Conservation (phyloP, 2,888 invertebrate species). For the Caenorhabditis panamensis region DNA sequence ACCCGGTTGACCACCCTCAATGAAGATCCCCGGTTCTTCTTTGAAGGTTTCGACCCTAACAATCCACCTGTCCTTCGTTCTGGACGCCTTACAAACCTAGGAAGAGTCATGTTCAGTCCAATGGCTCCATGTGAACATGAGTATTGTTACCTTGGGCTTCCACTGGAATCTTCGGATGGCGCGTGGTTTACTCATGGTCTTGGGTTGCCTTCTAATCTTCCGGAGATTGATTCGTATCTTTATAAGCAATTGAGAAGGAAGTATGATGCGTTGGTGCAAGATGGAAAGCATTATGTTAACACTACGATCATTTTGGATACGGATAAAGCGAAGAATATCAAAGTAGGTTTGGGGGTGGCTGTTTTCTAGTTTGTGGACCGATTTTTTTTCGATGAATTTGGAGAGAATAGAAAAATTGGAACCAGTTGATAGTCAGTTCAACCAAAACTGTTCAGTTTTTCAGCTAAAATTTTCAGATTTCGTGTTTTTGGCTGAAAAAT, state of each 20-base stretch:
- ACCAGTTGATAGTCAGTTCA: no score
- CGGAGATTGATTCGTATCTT: conserved; percentile 87
- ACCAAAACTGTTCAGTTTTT: no score
- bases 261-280: conserved; percentile 82
- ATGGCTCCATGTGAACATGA: conserved; percentile 81
- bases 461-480: no score
- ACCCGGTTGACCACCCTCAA: conserved; percentile 85
- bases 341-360: conserved; percentile 49
- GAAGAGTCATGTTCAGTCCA: conserved; percentile 68
- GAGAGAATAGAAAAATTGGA: no score
- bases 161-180: conserved; percentile 84
- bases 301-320: conserved; percentile 88
- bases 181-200: conserved; percentile 87
- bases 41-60: conserved; percentile 81
- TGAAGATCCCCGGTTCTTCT: conserved; percentile 85
- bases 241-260: conserved; percentile 84
- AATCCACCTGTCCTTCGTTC: conserved; percentile 77
- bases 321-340: conserved; percentile 85
- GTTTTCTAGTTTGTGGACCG: not conserved
- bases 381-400: no score
- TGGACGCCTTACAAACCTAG: conserved; percentile 81
- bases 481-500: no score
- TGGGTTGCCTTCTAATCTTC: conserved; percentile 85
- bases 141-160: conserved; percentile 87
- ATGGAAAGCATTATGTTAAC: conserved; percentile 84